Conservation (phyloP, 2,113 vertebrate species). For the Sakesphorus luctuosus region DNA sequence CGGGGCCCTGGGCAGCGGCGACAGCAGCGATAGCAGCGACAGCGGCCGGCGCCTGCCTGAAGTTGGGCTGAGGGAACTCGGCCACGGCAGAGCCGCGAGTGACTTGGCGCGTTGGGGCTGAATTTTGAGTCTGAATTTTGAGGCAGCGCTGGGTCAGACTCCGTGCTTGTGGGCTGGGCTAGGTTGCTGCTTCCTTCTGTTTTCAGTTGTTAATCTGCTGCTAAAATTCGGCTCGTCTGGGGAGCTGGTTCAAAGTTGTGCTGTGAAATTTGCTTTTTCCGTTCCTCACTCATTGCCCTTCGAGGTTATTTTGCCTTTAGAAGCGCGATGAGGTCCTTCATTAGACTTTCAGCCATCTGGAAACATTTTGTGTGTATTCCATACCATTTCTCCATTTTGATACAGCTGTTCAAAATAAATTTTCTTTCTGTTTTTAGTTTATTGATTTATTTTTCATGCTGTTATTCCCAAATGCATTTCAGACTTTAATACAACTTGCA, state of each 20-base stretch:
- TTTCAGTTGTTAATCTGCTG: background rate
- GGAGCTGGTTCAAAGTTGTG: background rate
- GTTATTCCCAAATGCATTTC: background rate
- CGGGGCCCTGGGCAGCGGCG: too few species aligned
- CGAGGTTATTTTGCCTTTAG: background rate
- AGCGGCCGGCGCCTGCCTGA: rapidly evolving
- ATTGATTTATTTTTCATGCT: background rate
- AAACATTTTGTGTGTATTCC: background rate
- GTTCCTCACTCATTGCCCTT: rapidly evolving
- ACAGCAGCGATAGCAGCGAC: too few species aligned
- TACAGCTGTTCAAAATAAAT: background rate
- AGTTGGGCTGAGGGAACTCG: rapidly evolving
- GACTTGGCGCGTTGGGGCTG: background rate
- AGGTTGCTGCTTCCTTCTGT: rapidly evolving
- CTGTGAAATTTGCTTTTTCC: background rate
- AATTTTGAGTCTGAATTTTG: background rate
- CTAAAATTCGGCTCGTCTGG: background rate
- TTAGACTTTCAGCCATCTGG: background rate
- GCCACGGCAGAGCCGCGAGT: background rate
- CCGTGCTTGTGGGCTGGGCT: background rate
- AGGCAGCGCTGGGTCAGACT: rapidly evolving
- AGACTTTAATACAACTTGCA: background rate
- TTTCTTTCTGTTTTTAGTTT: background rate
- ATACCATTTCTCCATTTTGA: background rate
- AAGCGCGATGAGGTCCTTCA: background rate